A percentile compares a stretch with the other conserved stretches of the same genome.
Conservation (phyloP, 2,113 vertebrate species). For the Hippocampus mohnikei region DNA sequence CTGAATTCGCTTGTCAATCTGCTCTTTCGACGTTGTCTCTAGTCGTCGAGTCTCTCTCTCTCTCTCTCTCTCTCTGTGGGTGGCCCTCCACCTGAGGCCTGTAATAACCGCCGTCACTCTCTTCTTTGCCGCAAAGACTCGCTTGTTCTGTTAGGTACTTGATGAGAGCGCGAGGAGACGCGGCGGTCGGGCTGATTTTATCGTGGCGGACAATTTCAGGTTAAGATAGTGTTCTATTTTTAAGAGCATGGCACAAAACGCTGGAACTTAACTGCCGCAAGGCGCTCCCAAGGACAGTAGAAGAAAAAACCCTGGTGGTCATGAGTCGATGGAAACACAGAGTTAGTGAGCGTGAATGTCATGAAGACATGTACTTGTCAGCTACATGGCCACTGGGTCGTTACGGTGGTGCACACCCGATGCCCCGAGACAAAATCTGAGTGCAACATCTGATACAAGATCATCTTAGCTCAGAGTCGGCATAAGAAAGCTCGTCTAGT, state of each 20-base stretch:
- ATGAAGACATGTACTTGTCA: slow-evolving; percentile 1
- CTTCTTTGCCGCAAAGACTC: slow-evolving; percentile 12
- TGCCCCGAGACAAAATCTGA: slow-evolving; percentile 11
- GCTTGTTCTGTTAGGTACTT: slow-evolving; percentile 34
- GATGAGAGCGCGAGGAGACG: slow-evolving; percentile 32
- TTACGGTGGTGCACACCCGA: slow-evolving; percentile 1
- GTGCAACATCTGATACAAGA: slow-evolving; percentile 15
- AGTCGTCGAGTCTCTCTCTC: slow-evolving; percentile 14
- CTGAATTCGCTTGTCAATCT: slow-evolving; percentile 57
- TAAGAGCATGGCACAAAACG: slow-evolving; percentile 20
- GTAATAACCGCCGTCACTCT: slow-evolving; percentile 21
- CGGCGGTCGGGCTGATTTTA: slow-evolving; percentile 21
- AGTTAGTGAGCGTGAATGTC: slow-evolving; percentile 4
- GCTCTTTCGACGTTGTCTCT: slow-evolving; percentile 35
- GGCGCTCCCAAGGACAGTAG: slow-evolving; percentile 20
- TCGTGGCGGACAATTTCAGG: slow-evolving; percentile 27
- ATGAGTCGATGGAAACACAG: slow-evolving; percentile 15
- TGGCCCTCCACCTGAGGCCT: slow-evolving; percentile 30
- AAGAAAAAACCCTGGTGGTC: slow-evolving; percentile 18
- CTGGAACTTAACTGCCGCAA: slow-evolving; percentile 9
- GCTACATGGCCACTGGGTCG: not conserved
- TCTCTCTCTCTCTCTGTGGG: not conserved
- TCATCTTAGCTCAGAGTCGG: slow-evolving; percentile 1
- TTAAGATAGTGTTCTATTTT: slow-evolving; percentile 20
- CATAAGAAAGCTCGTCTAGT: too few relatives aligned